phyloP scores from a whole-genome alignment of 2,888 invertebrate genomes.

The Eremobia ochroleuca region DNA sequence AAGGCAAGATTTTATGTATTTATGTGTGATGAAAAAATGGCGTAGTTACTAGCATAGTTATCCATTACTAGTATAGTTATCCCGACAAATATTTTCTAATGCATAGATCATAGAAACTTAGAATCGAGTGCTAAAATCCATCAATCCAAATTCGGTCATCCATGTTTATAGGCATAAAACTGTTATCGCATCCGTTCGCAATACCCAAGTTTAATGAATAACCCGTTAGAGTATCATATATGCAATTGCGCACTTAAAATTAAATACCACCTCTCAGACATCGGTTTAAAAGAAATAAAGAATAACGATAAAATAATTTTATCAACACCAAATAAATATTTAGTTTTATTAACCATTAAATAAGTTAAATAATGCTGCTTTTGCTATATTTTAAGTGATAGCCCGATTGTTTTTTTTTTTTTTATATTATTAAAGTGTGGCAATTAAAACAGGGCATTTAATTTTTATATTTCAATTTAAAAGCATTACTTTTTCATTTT shows the following conservation, averaged over 20 bases:
- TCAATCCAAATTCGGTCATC: background rate
- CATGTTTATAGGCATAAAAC: conserved; percentile 16
- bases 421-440: conserved; percentile 20
- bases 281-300: conserved; percentile 10
- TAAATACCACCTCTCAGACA: background rate
- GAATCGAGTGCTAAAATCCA: background rate
- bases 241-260: conserved; percentile 25
- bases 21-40: background rate
- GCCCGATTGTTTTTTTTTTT: conserved; percentile 1
- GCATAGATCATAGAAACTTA: background rate
- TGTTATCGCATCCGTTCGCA: conserved; percentile 27
- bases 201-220: conserved; percentile 15
- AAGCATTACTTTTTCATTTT: conserved; percentile 27
- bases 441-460: conserved; percentile 22
- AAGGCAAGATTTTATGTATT: background rate
- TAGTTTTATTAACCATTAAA: conserved; percentile 41
- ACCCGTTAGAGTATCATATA: conserved; percentile 9
- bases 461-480: conserved; percentile 42
- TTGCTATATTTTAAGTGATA: conserved; percentile 26
- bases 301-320: conserved; percentile 19
- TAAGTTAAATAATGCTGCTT: conserved; percentile 20
- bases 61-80: no score
- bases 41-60: no score
- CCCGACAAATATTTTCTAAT: background rate
- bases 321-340: conserved; percentile 52